Evolutionary conservation across 2,113 vertebrate genomes (phyloP).

Genomic region (Columba janthina): DNA sequence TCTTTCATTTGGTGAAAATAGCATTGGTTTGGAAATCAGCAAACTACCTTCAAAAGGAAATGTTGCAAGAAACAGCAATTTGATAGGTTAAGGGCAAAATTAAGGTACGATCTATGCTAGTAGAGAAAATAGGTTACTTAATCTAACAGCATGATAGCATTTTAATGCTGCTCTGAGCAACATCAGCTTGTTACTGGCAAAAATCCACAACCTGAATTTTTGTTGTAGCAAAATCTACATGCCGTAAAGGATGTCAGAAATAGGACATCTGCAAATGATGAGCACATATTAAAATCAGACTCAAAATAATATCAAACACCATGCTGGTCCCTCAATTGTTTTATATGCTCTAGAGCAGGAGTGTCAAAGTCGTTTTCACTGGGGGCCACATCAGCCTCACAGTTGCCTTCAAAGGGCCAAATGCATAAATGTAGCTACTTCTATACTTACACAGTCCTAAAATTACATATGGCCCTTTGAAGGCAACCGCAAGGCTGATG

Average conservation of each 20-base stretch:
- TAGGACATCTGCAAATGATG: not conserved
- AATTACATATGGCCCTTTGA: too few relatives aligned
- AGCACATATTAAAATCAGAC: not conserved
- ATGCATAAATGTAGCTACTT: too few relatives aligned
- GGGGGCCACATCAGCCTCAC: too few relatives aligned
- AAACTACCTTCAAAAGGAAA: conserved; percentile 30
- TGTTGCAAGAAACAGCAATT: conserved; percentile 38
- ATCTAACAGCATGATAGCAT: conserved; percentile 59
- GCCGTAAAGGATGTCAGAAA: not conserved
- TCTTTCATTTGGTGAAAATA: conserved; percentile 4
- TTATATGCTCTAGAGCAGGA: not conserved
- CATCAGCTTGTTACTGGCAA: conserved; percentile 56
- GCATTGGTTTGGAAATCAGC: not conserved
- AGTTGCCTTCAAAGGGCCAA: too few relatives aligned
- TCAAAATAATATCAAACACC: not conserved
- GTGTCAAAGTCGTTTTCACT: too few relatives aligned
- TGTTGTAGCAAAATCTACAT: conserved; percentile 30
- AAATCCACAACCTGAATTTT: conserved; percentile 50
- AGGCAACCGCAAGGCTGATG: too few relatives aligned
- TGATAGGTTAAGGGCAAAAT: conserved; percentile 38
- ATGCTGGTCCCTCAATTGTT: not conserved
- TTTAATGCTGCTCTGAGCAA: conserved; percentile 64
- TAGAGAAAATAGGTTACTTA: conserved; percentile 56
- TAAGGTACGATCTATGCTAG: conserved; percentile 51
- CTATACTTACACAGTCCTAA: too few relatives aligned